Percentiles rank a stretch among this genome's conserved stretches.
Conservation (phyloP, 2,113 vertebrate species). For the Cichladusa arquata region DNA sequence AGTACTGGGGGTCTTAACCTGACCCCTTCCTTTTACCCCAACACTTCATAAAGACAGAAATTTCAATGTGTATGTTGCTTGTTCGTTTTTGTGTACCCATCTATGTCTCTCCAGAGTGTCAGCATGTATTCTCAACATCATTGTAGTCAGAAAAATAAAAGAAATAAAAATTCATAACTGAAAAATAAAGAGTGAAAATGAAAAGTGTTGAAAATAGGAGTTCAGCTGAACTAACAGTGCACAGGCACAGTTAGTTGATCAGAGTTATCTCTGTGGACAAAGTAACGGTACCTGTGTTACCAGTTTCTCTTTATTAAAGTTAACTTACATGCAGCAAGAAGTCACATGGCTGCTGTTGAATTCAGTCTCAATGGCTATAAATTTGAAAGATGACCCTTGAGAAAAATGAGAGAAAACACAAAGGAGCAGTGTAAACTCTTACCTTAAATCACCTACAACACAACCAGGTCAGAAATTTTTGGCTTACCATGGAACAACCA, state of each 20-base stretch:
- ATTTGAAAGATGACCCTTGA: background rate
- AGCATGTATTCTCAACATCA: background rate
- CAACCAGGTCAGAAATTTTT: fast-evolving
- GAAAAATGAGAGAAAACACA: background rate
- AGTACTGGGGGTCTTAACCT: background rate
- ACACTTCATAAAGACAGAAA: background rate
- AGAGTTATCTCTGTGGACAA: background rate
- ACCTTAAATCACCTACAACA: background rate
- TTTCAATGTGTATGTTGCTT: background rate
- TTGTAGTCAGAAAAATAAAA: background rate
- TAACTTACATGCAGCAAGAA: background rate
- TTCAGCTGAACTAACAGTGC: background rate
- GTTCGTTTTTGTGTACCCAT: background rate
- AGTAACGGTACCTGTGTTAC: background rate
- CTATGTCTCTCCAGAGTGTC: background rate
- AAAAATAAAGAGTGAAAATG: background rate
- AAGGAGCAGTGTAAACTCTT: background rate
- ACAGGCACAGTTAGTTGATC: background rate
- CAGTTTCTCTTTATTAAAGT: background rate
- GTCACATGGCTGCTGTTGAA: background rate
- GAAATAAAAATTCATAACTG: background rate
- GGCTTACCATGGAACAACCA: background rate
- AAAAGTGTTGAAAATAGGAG: background rate
- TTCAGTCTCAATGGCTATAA: background rate
- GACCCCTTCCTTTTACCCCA: background rate